Percentiles rank a stretch among this genome's conserved stretches.
Conservation (phyloP, 1,140 invertebrate genomes). For the Drosophila triauraria region DNA sequence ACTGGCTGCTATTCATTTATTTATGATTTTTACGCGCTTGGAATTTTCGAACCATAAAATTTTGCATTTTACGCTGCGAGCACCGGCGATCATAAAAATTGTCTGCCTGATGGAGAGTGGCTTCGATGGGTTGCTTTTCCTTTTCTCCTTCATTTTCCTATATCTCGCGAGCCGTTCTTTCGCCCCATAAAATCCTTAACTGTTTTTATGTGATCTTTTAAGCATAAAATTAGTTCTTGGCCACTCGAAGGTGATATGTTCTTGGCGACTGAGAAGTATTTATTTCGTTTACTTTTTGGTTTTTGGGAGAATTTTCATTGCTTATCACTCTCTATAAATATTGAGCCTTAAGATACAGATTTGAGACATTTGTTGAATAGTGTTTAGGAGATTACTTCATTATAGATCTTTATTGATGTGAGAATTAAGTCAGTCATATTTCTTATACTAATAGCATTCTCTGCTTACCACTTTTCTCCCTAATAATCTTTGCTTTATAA, state of each 20-base stretch:
- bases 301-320: not conserved
- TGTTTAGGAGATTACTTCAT: not conserved
- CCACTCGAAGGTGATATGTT: constrained; percentile 6
- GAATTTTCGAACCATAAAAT: constrained; percentile 77
- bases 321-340: not conserved
- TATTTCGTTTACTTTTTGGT: constrained; percentile 17
- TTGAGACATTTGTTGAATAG: too few species aligned
- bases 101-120: constrained; percentile 14
- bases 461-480: not conserved
- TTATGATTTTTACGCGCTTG: constrained; percentile 74
- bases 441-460: not conserved
- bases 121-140: constrained; percentile 21
- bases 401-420: not conserved
- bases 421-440: not conserved
- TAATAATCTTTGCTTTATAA: not conserved
- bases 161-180: constrained; percentile 10
- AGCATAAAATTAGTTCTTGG: constrained; percentile 28
- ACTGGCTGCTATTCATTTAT: constrained; percentile 74
- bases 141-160: not conserved
- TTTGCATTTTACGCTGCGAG: constrained; percentile 66
- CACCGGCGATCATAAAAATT: constrained; percentile 58
- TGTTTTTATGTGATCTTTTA: constrained; percentile 67
- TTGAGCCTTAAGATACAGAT: not conserved
- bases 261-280: constrained; percentile 31
- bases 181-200: constrained; percentile 62